Percentiles rank a stretch among this genome's conserved stretches.
These are phyloP conservation scores for Hirtodrosophila histrioides DNA, from an alignment of 2,888 invertebrate genomes.

Conservation along the genomic window DNA sequence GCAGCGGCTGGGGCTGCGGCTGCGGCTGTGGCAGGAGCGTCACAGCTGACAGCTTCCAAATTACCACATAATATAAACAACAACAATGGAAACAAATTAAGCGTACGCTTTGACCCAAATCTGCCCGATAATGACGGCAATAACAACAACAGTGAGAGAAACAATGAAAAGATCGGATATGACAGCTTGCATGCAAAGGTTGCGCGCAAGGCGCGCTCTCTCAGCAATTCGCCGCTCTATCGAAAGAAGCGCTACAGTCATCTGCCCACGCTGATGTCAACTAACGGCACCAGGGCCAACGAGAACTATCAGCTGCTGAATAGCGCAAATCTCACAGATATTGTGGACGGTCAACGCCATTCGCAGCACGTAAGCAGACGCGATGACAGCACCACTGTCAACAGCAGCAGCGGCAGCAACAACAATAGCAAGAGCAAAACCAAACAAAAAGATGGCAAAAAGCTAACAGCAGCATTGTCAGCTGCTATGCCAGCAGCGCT, in stretches of 20 bases:
- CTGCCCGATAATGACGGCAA: constrained; percentile 61
- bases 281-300: constrained; percentile 58
- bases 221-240: constrained; percentile 83
- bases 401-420: constrained; percentile 13
- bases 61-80: constrained; percentile 29
- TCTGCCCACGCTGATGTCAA: constrained; percentile 70
- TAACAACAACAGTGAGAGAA: constrained; percentile 40
- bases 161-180: constrained; percentile 30
- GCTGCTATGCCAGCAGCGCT: constrained; percentile 69
- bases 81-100: constrained; percentile 51
- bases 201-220: constrained; percentile 80
- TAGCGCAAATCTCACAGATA: constrained; percentile 64
- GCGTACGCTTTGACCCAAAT: constrained; percentile 75
- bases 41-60: constrained; percentile 52
- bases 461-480: constrained; percentile 63
- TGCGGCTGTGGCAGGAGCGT: constrained; percentile 27
- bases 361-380: constrained; percentile 81
- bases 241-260: constrained; percentile 79
- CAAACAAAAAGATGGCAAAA: constrained; percentile 66
- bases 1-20: neutral
- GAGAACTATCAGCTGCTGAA: constrained; percentile 71
- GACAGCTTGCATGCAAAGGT: constrained; percentile 58
- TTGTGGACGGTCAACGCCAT: constrained; percentile 69
- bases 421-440: constrained; percentile 36
- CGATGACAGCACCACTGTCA: constrained; percentile 51